Base-by-base conservation (phyloP, 2,888 invertebrate species). In the Scaeva pyrastri region DNA sequence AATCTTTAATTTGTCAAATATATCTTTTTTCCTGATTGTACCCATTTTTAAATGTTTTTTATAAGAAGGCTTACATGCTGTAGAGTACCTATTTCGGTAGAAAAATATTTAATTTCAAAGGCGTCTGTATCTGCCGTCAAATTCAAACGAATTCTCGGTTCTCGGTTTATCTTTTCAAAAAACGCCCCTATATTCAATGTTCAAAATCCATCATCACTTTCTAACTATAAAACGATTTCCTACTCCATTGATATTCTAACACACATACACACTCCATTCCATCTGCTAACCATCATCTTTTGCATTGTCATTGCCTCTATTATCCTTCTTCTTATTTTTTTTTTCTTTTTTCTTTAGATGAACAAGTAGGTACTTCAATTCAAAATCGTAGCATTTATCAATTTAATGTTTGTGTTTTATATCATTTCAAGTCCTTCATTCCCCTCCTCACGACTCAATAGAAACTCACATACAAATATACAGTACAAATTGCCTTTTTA, bases 221-320 rank as follows among this genome's bases (percentile, higher is more conserved):
- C 6, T 2, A 66, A 66, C 19, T 72, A 72, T 48, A 50, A 56
- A 64, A 56, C 36, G 11, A 56, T 41, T 72, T 56, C 21, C 6
- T 60, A 39, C 43, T 48, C 64, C 66, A 77, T 71, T 52, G 74
- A 55, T 74, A 55, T 76, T 81, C 64, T 73, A 71, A 1, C 10
- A 11, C 10, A 39, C 10, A 39, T 6, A 31, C 3, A 31, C 3
- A 50, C 21, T 21, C 43, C 39, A 41, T 45, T 66, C 76, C 85
- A 81, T 81, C 85, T 85, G 85, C 80, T 85, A 80, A 80, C 80
- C 80, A 80, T 76, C 76, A 80, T 85, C 68, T 77, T 77, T 56
- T 77, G 81, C 76, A 85, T 70, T 85, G 81, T 77, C 81, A 85
- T 68, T 70, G 60, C 60, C 72, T 64, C 55, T 52, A 72, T 71